Percentiles rank a stretch among this genome's conserved stretches.
Conservation (phyloP, 2,888 invertebrate species). For the Achlya flavicornis region DNA sequence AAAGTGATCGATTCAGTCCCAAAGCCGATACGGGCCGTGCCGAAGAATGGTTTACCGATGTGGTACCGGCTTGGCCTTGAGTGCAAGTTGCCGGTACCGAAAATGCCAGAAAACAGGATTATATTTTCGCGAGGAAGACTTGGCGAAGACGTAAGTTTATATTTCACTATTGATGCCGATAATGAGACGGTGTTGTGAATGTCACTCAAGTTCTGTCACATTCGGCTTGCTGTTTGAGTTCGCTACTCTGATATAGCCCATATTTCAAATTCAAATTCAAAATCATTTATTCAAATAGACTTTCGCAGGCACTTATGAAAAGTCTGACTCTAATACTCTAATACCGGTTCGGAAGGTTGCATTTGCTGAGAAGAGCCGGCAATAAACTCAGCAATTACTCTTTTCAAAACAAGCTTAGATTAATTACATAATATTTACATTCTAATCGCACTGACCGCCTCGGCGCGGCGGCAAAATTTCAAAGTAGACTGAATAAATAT, state of each 20-base stretch:
- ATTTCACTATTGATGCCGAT: background rate
- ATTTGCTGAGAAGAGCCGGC: no score
- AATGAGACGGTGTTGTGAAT: background rate
- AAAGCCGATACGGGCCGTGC: constrained; percentile 72
- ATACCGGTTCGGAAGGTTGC: no score
- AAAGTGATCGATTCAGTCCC: constrained; percentile 77
- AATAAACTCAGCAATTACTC: no score
- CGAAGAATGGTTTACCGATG: constrained; percentile 77
- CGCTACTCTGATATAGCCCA: background rate
- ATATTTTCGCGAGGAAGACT: constrained; percentile 80
- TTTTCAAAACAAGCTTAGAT: no score
- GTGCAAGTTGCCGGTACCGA: constrained; percentile 80
- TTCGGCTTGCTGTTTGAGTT: background rate
- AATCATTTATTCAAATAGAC: no score
- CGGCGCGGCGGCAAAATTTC: no score
- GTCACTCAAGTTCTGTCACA: background rate
- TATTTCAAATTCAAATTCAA: no score
- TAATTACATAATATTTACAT: no score
- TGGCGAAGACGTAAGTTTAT: constrained; percentile 75
- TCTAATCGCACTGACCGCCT: no score
- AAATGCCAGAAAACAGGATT: constrained; percentile 77
- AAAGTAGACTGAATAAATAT: no score
- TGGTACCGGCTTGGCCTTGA: constrained; percentile 82
- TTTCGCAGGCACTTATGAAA: no score
- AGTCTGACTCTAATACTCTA: no score